Base-by-base conservation (phyloP, 2,113 vertebrate species). In the Syngnathus scovelli region DNA sequence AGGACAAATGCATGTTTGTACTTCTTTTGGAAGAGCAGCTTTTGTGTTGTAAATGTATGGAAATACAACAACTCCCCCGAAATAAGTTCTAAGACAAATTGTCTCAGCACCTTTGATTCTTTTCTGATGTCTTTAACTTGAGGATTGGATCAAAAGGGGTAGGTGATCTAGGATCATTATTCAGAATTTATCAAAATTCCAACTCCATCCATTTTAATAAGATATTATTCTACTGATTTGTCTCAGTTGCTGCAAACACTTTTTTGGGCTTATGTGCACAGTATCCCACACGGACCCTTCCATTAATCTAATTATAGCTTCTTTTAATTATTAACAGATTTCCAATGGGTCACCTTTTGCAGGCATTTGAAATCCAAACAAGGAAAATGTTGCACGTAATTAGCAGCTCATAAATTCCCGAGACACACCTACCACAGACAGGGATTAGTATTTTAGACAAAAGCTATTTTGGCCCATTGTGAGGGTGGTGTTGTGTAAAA, bases 11-110 rank as follows among this genome's bases (percentile, higher is more conserved):
- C 78, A 83, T 76, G 85, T 79, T 66, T 66, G 64, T 54, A 13
- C 33, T 66, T 83, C 38, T 59, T 61, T 13, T 83, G 79, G 85
- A 91, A 89, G 76, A 90, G 87, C 85, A 89, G 87, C 84, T 87
- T 93, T 81, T 90, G n/a, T 87, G 88, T 62, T 43, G 37, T 61
- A 10, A 61, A 61, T 61, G 36, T 39, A 39, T n/a, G 13, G 27
- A 61, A 16, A 41, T 43, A 41, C 13, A 23, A 46, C 44, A 51
- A 51, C 49, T 21, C 49, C 9, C 21, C 16, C 1, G 10, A 52
- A 21, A 49, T 49, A 7, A 7, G 4, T 49, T 49, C 16, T 7
- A 16, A 49, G 16, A 52, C 19, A 21, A 52, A 52, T 13, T 13
- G n/a, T 52, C 49, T 3, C 49, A 51, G 19, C 27, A 58, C 56